A percentile compares a stretch with the other conserved stretches of the same genome.
Conservation (phyloP, 2,888 invertebrate species). For the Coremacera marginata region DNA sequence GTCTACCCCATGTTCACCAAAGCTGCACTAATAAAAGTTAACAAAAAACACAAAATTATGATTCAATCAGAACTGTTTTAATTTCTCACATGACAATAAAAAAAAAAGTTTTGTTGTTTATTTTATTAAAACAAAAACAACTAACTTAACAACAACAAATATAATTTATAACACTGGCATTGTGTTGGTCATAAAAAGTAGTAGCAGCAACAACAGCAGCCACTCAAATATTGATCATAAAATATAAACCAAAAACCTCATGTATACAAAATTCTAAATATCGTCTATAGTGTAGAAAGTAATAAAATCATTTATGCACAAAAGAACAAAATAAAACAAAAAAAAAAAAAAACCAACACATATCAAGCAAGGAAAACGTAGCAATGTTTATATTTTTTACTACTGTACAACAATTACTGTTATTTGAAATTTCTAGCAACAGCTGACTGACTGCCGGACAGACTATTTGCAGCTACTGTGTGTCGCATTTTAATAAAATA, state of each 20-base stretch:
- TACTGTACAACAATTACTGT: neutral
- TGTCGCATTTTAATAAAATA: neutral
- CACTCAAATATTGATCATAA: constrained; percentile 63
- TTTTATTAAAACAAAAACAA: constrained; percentile 3
- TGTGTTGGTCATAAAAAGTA: constrained; percentile 34
- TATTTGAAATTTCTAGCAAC: neutral
- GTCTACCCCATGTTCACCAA: neutral
- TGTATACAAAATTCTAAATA: neutral
- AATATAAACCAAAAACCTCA: constrained; percentile 43
- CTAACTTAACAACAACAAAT: constrained; percentile 8
- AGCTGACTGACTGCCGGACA: constrained; percentile 45
- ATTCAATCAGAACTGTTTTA: constrained; percentile 43
- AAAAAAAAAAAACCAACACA: too few species aligned
- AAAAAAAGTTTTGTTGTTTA: too few species aligned
- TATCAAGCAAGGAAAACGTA: too few species aligned
- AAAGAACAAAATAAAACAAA: neutral
- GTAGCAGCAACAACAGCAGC: constrained; percentile 30
- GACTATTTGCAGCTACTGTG: constrained; percentile 25
- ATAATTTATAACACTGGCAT: constrained; percentile 34
- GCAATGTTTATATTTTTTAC: neutral
- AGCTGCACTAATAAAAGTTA: neutral
- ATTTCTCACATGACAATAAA: constrained; percentile 43
- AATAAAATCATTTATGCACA: constrained; percentile 7
- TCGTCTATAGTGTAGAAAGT: neutral
- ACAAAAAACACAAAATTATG: constrained; percentile 23